Base-by-base conservation (phyloP, 2,113 vertebrate genomes). In the Eonycteris spelaea region DNA sequence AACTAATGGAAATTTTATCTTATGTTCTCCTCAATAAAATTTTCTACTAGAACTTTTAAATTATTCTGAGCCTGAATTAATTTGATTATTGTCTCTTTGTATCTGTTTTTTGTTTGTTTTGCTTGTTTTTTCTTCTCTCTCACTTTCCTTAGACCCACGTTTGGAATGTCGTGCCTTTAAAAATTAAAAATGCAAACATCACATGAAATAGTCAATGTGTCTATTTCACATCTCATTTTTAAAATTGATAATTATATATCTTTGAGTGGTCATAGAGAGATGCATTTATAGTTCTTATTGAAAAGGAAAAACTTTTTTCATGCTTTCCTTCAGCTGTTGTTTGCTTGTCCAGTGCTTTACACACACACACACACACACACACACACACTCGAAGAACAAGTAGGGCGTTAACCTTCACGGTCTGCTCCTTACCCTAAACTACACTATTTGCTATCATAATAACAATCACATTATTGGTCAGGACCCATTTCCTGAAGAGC, bases 371-470 rank as follows among this genome's bases (percentile, higher is more conserved):
- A n/a, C 12, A 85, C 10, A 71, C 74, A 93, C 8, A 26, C 77
- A 98, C 12, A 85, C 10, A 71, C 74, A 93, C 8, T 22, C 77
- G 98, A 97, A 98, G 84, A 67, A 92, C 96, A 95, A 96, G 79
- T 80, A 95, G 85, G 79, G 65, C 93, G 74, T 57, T 98, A 97
- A 97, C 96, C 91, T 95, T 33, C 0, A 91, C 2, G 18, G 65
- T 93, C 59, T 90, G 73, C 79, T 95, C 95, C 95, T 95, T 97
- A 97, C 96, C 93, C 74, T 91, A 95, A 97, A 88, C 73, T 28
- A 59, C 8, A 22, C 4, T 97, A 68, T 95, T 10, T 0, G 19
- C 85, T 92, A 26, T 79, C 74, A 63, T 12, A 0, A 94, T 89
- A 67, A 57, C 93, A 59, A 77, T 26, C 97, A 95, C 4, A 0